Evolutionary conservation across 92 coral and sea anemone species (phyloP).

Genomic region (Actinernus sp.): DNA sequence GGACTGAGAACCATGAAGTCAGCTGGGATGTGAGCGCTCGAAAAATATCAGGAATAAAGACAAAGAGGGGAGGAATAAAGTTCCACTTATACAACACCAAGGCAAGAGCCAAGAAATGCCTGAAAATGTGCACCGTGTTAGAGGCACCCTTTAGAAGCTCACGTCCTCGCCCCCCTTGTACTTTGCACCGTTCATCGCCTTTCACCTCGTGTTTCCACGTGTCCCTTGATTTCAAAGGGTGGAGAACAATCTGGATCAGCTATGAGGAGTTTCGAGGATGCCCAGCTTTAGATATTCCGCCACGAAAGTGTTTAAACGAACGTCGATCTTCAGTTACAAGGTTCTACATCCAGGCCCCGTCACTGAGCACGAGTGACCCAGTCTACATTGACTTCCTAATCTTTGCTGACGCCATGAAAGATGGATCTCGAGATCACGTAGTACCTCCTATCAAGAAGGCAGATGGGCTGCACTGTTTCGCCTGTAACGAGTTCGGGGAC

Average conservation of each 20-base stretch:
- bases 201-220: not conserved
- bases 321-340: not conserved
- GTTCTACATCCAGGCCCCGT: not conserved
- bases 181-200: no score
- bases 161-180: no score
- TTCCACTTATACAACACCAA: no score
- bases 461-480: not conserved
- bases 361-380: not conserved
- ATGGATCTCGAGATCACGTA: not conserved
- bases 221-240: not conserved
- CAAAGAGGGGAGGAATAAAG: no score
- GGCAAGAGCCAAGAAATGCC: no score
- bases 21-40: not conserved
- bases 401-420: not conserved
- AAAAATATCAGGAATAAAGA: no score
- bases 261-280: not conserved
- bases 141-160: no score
- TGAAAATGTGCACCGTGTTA: no score
- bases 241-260: not conserved
- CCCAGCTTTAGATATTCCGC: not conserved
- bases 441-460: constrained; percentile 1
- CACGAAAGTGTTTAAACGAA: not conserved
- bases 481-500: not conserved
- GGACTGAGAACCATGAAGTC: not conserved
- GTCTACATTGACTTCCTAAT: not conserved